These are phyloP conservation scores for Trichacis sp. DNA, from an alignment of 2,888 invertebrate genomes.

Conservation along the genomic window DNA sequence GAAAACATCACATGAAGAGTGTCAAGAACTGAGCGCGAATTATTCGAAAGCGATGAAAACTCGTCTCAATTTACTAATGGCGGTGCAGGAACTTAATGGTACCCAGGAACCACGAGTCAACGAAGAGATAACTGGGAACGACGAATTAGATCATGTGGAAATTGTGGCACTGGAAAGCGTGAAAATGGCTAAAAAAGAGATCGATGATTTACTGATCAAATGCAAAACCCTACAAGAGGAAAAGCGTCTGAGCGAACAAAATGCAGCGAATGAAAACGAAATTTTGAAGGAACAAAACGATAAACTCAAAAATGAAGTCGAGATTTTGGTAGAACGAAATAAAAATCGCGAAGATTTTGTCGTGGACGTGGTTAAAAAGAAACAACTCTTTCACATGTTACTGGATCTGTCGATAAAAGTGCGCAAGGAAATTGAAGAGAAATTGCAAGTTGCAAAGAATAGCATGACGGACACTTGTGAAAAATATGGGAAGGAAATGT, in stretches of 20 bases:
- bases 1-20: constrained; percentile 8
- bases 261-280: background rate
- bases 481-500: constrained; percentile 10
- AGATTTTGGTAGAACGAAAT: constrained; percentile 2
- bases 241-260: constrained; percentile 39
- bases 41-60: background rate
- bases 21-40: background rate
- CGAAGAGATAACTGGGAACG: background rate
- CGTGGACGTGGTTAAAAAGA: constrained; percentile 23
- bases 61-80: background rate
- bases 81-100: too few relatives aligned
- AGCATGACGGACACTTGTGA: constrained; percentile 2
- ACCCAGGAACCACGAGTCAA: too few relatives aligned
- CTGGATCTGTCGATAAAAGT: constrained; percentile 28
- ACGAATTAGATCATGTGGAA: background rate
- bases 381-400: constrained; percentile 36
- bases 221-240: constrained; percentile 38
- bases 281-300: constrained; percentile 27
- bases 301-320: constrained; percentile 32
- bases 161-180: background rate
- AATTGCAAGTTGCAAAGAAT: constrained; percentile 12
- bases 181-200: background rate
- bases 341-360: constrained; percentile 23
- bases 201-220: constrained; percentile 4
- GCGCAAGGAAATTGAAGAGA: constrained; percentile 38